These are phyloP conservation scores for Nixonia krombeini DNA, from an alignment of 1,140 invertebrate species.

Conservation along the genomic window DNA sequence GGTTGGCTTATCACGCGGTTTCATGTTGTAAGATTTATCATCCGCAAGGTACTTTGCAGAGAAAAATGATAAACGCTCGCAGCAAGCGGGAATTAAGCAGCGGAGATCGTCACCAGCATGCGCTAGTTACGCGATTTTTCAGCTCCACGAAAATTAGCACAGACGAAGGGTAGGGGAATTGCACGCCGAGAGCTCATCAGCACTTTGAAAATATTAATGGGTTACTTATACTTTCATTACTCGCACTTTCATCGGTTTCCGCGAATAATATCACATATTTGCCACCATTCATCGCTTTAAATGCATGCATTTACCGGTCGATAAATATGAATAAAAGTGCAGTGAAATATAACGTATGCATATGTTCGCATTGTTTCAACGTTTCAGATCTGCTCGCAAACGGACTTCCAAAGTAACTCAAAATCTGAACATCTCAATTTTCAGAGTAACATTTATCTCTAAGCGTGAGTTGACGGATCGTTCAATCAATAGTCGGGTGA, in stretches of 20 bases:
- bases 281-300: too few relatives aligned
- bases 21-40: slow-evolving; percentile 24
- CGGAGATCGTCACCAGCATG: slow-evolving; percentile 41
- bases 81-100: slow-evolving; percentile 46
- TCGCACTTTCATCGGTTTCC: too few relatives aligned
- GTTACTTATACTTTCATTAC: too few relatives aligned
- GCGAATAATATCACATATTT: too few relatives aligned
- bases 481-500: slow-evolving; percentile 15
- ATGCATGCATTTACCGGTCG: too few relatives aligned
- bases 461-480: slow-evolving; percentile 1
- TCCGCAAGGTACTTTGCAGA: slow-evolving; percentile 23
- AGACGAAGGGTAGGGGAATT: slow-evolving; percentile 24
- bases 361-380: too few relatives aligned
- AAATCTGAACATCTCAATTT: background rate
- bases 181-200: slow-evolving; percentile 17
- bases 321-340: too few relatives aligned
- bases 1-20: slow-evolving; percentile 18
- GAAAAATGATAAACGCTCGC: slow-evolving; percentile 49
- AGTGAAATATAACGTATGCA: too few relatives aligned
- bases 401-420: background rate
- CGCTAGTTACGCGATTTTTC: slow-evolving; percentile 41
- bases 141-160: slow-evolving; percentile 39
- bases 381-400: too few relatives aligned
- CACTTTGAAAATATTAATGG: too few relatives aligned
- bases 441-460: background rate